phyloP scores from a whole-genome alignment of 2,113 vertebrate genomes.

The Bambusicola thoracicus region DNA sequence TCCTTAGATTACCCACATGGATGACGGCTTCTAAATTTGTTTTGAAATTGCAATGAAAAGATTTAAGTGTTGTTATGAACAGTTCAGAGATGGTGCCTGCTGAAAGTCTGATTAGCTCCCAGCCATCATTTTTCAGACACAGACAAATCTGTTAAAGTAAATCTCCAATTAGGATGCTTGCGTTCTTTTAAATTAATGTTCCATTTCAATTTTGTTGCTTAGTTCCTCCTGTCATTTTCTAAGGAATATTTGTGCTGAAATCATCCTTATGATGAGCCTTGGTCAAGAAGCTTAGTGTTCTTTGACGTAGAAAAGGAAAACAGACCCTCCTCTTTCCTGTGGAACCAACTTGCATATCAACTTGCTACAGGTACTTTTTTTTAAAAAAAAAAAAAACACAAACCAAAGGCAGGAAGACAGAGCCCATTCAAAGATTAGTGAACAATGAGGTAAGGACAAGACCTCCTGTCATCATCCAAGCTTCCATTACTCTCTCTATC shows the following conservation, averaged over 20 bases:
- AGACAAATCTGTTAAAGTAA: slow-evolving; percentile 47
- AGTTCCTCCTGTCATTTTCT: slow-evolving; percentile 45
- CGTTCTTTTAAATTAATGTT: slow-evolving; percentile 63
- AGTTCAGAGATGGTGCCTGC: background rate
- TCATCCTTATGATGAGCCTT: slow-evolving; percentile 39
- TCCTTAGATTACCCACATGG: slow-evolving; percentile 11
- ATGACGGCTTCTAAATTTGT: slow-evolving; percentile 44
- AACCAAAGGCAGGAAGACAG: background rate
- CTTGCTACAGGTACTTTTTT: background rate
- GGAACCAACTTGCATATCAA: slow-evolving; percentile 9
- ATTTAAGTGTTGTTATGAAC: slow-evolving; percentile 43
- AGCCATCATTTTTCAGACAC: slow-evolving; percentile 41
- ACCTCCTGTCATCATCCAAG: background rate
- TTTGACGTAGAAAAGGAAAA: slow-evolving; percentile 63
- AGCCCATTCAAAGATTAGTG: background rate
- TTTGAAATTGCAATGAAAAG: background rate
- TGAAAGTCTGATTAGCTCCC: slow-evolving; percentile 16
- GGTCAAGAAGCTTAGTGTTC: slow-evolving; percentile 53
- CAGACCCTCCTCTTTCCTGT: slow-evolving; percentile 7
- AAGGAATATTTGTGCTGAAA: slow-evolving; percentile 33
- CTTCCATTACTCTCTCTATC: background rate
- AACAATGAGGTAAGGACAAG: background rate
- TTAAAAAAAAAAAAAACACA: no score
- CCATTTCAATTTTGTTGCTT: slow-evolving; percentile 52
- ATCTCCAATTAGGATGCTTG: slow-evolving; percentile 56